Conservation (phyloP, 2,888 invertebrate genomes). For the Ametastegia equiseti region DNA sequence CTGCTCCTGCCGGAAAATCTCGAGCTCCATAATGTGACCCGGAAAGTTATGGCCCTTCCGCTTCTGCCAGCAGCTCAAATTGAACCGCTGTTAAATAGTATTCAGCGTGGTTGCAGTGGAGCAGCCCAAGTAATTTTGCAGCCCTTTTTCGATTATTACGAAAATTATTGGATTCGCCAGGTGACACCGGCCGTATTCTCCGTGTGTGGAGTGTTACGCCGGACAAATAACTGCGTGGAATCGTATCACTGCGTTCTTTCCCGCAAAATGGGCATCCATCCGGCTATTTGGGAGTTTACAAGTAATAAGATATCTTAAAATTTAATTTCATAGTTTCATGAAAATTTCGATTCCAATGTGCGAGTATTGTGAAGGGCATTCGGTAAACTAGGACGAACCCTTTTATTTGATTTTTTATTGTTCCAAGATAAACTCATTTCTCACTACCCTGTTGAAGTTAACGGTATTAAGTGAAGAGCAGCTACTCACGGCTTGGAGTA, state of each 20-base stretch:
- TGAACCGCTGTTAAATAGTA: not conserved
- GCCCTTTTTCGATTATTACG: conserved; percentile 5
- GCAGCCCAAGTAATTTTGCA: not conserved
- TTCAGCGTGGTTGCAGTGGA: not conserved
- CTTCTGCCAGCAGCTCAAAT: not conserved
- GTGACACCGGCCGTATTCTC: not conserved
- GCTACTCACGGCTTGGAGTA: too few species aligned
- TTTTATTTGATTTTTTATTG: not conserved
- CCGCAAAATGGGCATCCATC: not conserved
- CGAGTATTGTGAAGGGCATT: not conserved
- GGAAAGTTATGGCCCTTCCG: not conserved
- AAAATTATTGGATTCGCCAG: not conserved
- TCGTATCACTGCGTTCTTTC: not conserved
- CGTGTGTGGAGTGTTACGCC: not conserved
- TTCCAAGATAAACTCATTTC: not conserved
- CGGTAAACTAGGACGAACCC: not conserved
- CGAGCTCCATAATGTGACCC: not conserved
- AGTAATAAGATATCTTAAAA: not conserved
- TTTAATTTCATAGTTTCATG: not conserved
- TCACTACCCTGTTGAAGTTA: too few species aligned
- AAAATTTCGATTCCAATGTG: not conserved
- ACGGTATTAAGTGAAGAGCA: too few species aligned
- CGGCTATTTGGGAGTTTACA: not conserved
- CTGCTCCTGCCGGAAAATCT: not conserved
- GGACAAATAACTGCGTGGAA: not conserved